These are phyloP conservation scores for Hydraecia micacea DNA, from an alignment of 2,888 invertebrate species.

Conservation along the genomic window DNA sequence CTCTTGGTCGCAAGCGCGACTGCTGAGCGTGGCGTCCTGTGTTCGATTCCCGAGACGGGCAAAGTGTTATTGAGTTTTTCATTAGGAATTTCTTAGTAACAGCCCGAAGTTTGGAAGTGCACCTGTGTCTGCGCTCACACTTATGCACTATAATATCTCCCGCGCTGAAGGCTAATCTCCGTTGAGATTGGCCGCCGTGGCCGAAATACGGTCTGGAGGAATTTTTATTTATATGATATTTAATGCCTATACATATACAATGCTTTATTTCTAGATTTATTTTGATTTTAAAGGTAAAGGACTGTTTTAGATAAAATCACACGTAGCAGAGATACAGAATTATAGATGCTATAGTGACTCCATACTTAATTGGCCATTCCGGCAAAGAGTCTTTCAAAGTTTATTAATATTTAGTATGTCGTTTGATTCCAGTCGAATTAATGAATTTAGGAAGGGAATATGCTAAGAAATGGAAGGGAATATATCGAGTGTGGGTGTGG, in stretches of 20 bases:
- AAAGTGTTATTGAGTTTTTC: too few relatives aligned
- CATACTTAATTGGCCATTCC: background rate
- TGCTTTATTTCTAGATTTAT: background rate
- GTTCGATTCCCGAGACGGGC: too few relatives aligned
- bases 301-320: background rate
- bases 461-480: slow-evolving; percentile 71
- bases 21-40: too few relatives aligned
- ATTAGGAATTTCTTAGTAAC: too few relatives aligned
- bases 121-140: too few relatives aligned
- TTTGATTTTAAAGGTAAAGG: background rate
- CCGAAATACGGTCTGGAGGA: too few relatives aligned
- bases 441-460: slow-evolving; percentile 72
- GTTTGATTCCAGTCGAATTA: slow-evolving; percentile 67
- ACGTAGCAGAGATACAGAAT: too few relatives aligned
- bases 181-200: too few relatives aligned
- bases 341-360: background rate
- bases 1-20: too few relatives aligned
- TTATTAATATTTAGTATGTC: background rate
- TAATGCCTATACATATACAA: background rate
- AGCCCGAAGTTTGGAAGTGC: too few relatives aligned
- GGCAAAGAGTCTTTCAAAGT: background rate
- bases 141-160: too few relatives aligned
- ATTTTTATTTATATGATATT: background rate
- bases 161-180: too few relatives aligned
- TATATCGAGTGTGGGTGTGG: slow-evolving; percentile 75